Conservation (phyloP, 1,140 invertebrate species). For the Drosophila orena region DNA sequence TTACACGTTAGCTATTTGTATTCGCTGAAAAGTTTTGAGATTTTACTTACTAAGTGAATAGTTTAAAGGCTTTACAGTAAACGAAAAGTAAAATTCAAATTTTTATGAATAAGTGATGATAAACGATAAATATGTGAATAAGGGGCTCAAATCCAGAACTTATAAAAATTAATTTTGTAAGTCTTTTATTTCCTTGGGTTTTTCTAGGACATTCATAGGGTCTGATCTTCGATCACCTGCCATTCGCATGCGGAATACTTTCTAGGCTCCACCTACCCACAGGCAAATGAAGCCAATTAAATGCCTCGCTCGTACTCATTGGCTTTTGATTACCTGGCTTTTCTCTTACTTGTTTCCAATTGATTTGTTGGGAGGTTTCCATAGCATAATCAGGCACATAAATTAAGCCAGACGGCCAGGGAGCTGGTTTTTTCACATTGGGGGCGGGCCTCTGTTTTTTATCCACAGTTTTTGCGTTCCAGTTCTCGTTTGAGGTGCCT, state of each 20-base stretch:
- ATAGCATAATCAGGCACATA: conserved; percentile 67
- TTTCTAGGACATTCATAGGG: conserved; percentile 10
- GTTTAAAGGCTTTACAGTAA: not conserved
- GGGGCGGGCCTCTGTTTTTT: conserved; percentile 40
- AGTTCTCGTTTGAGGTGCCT: conserved; percentile 20
- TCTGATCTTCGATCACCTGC: conserved; percentile 3
- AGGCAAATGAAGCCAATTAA: conserved; percentile 65
- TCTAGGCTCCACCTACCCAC: conserved; percentile 58
- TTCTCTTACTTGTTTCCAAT: conserved; percentile 49
- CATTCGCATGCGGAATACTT: conserved; percentile 28
- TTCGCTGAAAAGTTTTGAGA: too few relatives aligned
- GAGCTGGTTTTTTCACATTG: conserved; percentile 24
- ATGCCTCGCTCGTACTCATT: conserved; percentile 51
- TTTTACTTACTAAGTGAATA: too few relatives aligned
- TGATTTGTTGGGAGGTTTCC: conserved; percentile 65
- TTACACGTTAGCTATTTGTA: too few relatives aligned
- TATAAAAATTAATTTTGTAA: too few relatives aligned
- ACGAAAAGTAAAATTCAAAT: too few relatives aligned
- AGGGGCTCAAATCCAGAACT: too few relatives aligned
- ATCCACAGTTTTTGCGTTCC: not conserved
- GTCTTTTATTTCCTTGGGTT: not conserved
- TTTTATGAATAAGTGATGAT: too few relatives aligned
- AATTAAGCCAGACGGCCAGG: conserved; percentile 50
- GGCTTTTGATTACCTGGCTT: conserved; percentile 46
- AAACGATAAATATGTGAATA: too few relatives aligned